Conservation (phyloP, 2,797 vertebrate species). For the Cossypha niveicapilla region DNA sequence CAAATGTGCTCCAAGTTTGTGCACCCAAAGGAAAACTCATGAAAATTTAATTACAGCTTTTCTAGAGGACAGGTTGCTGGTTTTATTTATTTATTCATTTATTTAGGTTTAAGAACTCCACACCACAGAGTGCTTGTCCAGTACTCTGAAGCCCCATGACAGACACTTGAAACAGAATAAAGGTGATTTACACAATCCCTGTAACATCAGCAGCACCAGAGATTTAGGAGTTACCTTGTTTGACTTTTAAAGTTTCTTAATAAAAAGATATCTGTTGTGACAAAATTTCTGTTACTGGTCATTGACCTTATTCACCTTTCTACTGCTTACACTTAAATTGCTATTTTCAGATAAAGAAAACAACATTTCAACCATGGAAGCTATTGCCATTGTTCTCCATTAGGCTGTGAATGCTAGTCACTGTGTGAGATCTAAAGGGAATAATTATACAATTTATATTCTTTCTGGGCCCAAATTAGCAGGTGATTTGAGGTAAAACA, state of each 20-base stretch:
- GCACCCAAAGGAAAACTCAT: background rate
- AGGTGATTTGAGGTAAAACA: conserved; percentile 62
- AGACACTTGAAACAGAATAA: background rate
- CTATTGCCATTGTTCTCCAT: background rate
- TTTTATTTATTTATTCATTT: background rate
- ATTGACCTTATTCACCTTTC: background rate
- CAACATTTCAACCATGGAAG: background rate
- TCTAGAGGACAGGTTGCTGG: background rate
- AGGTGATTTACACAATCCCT: background rate
- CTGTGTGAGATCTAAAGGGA: background rate
- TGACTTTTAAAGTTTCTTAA: background rate
- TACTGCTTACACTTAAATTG: background rate
- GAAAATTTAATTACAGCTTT: background rate
- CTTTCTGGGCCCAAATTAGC: conserved; percentile 52
- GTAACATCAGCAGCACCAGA: background rate
- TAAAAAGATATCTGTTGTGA: background rate
- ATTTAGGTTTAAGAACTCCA: background rate
- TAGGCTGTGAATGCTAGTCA: background rate
- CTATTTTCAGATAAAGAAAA: background rate
- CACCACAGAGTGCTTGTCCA: background rate
- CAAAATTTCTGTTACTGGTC: background rate
- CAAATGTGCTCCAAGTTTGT: background rate
- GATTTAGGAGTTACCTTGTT: background rate
- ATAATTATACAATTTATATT: conserved; percentile 48
- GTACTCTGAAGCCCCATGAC: background rate